Conservation (phyloP, 2,113 vertebrate species). For the Cervus canadensis region DNA sequence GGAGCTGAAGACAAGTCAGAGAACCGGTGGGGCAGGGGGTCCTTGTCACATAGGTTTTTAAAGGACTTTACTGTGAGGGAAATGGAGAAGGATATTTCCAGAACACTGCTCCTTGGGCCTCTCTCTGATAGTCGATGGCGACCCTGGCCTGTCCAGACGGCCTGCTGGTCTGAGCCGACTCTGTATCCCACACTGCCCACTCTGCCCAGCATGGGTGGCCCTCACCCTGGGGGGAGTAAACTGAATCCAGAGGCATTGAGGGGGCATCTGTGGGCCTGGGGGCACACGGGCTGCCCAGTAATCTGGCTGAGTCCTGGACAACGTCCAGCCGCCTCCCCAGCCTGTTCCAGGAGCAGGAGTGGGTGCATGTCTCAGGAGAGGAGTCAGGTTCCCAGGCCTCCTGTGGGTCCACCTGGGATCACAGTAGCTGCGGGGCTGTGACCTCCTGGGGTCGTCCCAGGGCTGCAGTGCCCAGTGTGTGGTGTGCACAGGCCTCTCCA, state of each 20-base stretch:
- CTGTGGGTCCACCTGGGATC: not conserved
- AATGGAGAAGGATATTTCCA: not conserved
- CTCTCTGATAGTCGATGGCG: not conserved
- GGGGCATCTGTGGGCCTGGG: not conserved
- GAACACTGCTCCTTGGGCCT: fast-evolving
- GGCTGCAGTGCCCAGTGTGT: not conserved
- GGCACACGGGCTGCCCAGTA: not conserved
- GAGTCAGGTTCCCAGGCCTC: not conserved
- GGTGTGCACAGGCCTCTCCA: not conserved
- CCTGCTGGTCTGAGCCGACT: not conserved
- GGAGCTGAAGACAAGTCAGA: not conserved
- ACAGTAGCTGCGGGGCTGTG: fast-evolving
- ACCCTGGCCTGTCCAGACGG: not conserved
- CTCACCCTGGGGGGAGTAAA: not conserved
- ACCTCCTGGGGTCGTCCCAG: not conserved
- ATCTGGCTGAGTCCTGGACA: not conserved
- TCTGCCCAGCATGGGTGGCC: not conserved
- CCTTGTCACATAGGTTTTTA: not conserved
- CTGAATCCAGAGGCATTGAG: not conserved
- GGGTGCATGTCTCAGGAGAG: not conserved
- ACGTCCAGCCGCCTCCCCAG: fast-evolving
- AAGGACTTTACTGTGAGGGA: not conserved
- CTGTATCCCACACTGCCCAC: not conserved
- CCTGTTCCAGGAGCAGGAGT: not conserved
- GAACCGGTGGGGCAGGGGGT: fast-evolving